phyloP scores from a whole-genome alignment of 2,888 invertebrate genomes.

The Lithosia quadra region DNA sequence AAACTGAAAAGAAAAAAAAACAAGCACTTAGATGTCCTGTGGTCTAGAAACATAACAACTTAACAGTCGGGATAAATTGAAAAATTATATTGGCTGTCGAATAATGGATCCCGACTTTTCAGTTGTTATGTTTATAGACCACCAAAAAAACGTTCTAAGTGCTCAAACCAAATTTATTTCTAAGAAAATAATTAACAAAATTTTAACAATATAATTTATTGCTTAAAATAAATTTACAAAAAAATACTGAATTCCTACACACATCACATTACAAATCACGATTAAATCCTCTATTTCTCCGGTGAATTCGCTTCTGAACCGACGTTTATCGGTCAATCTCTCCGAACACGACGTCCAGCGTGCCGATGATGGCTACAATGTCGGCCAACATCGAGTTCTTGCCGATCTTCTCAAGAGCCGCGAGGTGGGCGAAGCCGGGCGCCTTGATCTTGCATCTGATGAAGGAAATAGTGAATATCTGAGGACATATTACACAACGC shows the following conservation, averaged over 20 bases:
- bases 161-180: too few relatives aligned
- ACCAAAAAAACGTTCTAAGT: too few relatives aligned
- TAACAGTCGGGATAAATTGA: too few relatives aligned
- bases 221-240: conserved; percentile 52
- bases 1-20: too few relatives aligned
- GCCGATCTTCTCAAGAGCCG: conserved; percentile 95
- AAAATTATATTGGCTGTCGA: too few relatives aligned
- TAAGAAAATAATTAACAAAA: too few relatives aligned
- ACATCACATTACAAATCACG: background rate
- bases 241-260: conserved; percentile 48
- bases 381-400: conserved; percentile 97
- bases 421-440: conserved; percentile 94
- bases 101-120: too few relatives aligned
- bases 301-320: conserved; percentile 13
- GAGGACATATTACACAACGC: too few relatives aligned
- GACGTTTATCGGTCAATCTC: conserved; percentile 94
- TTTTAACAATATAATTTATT: conserved; percentile 57
- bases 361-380: conserved; percentile 98
- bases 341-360: conserved; percentile 96
- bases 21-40: too few relatives aligned
- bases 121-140: too few relatives aligned
- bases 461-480: conserved; percentile 9
- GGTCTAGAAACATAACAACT: too few relatives aligned
- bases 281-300: background rate
- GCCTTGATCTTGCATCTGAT: conserved; percentile 94